These are phyloP conservation scores for Adelognathus sp. DNA, from an alignment of 2,888 invertebrate species.

Conservation along the genomic window DNA sequence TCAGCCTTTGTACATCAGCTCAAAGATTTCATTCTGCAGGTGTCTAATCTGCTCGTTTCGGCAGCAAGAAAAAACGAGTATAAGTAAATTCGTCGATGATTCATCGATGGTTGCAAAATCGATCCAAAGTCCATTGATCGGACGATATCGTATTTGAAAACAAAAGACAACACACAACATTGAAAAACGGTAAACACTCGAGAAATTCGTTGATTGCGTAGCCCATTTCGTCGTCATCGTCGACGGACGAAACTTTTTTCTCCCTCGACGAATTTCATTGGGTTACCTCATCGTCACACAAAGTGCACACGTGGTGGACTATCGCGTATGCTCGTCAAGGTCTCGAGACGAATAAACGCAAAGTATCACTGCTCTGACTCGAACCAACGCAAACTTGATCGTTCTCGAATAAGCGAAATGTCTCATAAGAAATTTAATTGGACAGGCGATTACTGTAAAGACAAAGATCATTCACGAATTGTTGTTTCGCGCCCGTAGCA, in stretches of 20 bases:
- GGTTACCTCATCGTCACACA: neutral
- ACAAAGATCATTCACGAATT: neutral
- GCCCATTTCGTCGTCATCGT: neutral
- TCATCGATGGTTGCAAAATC: neutral
- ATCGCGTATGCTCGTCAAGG: neutral
- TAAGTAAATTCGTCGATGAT: neutral
- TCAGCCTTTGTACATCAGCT: conserved; percentile 19
- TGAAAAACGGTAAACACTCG: neutral
- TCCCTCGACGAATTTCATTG: neutral
- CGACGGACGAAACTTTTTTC: neutral
- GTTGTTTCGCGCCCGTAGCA: too few relatives aligned
- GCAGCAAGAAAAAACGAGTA: neutral
- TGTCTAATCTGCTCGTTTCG: neutral
- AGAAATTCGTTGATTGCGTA: neutral
- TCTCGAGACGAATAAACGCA: neutral
- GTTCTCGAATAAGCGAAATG: neutral
- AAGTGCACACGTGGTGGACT: neutral
- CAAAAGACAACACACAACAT: neutral
- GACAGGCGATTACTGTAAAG: neutral
- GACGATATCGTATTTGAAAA: neutral
- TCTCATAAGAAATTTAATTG: neutral
- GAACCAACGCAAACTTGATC: neutral
- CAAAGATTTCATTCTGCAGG: conserved; percentile 13
- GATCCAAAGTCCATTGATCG: neutral
- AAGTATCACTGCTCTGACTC: neutral